These are phyloP conservation scores for Corythornis vintsioides DNA, from an alignment of 2,113 vertebrate genomes.

Conservation along the genomic window DNA sequence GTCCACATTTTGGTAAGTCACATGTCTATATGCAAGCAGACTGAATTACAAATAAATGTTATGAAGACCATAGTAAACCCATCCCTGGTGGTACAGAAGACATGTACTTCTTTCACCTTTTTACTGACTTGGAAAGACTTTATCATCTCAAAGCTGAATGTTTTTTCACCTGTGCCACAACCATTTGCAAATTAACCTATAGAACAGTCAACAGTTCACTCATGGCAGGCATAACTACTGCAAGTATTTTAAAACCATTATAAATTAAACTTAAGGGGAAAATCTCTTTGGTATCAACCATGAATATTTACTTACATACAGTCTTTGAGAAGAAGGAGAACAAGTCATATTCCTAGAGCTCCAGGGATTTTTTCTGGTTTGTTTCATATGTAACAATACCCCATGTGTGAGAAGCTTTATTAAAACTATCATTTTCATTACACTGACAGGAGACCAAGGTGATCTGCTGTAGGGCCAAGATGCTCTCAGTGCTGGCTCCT, in stretches of 20 bases:
- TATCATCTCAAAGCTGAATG: neutral
- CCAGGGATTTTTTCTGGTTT: neutral
- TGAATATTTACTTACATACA: neutral
- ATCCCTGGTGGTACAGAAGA: neutral
- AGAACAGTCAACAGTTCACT: neutral
- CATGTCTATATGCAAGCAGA: neutral
- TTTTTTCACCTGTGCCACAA: neutral
- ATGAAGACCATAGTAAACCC: neutral
- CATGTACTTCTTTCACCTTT: neutral
- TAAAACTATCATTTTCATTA: neutral
- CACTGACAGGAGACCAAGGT: neutral
- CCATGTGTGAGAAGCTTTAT: neutral
- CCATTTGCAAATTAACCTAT: neutral
- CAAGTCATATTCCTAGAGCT: neutral
- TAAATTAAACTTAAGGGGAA: neutral
- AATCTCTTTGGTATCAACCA: neutral
- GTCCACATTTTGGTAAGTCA: neutral
- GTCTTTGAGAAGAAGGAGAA: neutral
- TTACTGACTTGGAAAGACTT: neutral
- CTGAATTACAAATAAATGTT: neutral
- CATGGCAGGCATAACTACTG: neutral
- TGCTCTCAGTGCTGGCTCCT: neutral
- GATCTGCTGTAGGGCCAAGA: neutral
- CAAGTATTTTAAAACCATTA: neutral
- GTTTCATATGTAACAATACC: neutral